Evolutionary conservation across 1,140 invertebrate species (phyloP).

Genomic region (Laupala kohalensis): DNA sequence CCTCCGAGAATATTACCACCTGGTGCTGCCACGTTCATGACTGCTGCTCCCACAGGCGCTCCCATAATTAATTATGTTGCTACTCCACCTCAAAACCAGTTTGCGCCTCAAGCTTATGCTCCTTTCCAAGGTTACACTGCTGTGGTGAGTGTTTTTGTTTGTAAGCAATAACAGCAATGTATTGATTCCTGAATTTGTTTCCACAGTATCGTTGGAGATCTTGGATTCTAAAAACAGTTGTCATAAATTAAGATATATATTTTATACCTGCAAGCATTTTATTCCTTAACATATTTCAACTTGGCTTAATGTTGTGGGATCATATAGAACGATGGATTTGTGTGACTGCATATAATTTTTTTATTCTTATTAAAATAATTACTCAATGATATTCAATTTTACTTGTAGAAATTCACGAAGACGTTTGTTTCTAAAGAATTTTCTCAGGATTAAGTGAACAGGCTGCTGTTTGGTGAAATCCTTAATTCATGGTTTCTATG

Average conservation of each 20-base stretch:
- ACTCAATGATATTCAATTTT: too few species aligned
- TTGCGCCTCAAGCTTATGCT: constrained; percentile 20
- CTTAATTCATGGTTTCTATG: too few species aligned
- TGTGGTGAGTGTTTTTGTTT: constrained; percentile 16
- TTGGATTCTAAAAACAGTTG: background rate
- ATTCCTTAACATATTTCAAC: background rate
- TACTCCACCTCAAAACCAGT: constrained; percentile 9
- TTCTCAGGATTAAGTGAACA: too few species aligned
- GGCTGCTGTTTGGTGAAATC: too few species aligned
- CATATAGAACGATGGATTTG: background rate
- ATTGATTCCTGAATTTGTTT: background rate
- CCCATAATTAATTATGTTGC: constrained; percentile 22
- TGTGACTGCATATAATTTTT: background rate
- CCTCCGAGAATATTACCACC: constrained; percentile 16
- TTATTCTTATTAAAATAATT: too few species aligned
- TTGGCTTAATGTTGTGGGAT: background rate
- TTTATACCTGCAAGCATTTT: background rate
- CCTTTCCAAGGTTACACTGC: constrained; percentile 20
- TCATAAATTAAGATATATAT: background rate
- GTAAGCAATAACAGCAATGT: background rate
- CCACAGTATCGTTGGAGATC: too few species aligned
- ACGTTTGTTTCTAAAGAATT: too few species aligned
- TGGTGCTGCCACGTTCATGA: constrained; percentile 14
- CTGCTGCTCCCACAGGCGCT: constrained; percentile 18
- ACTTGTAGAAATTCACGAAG: too few species aligned